Evolutionary conservation across 2,113 vertebrate genomes (phyloP), one percentile per base, ranked within the genome.

Genomic region (Morone chrysops): DNA sequence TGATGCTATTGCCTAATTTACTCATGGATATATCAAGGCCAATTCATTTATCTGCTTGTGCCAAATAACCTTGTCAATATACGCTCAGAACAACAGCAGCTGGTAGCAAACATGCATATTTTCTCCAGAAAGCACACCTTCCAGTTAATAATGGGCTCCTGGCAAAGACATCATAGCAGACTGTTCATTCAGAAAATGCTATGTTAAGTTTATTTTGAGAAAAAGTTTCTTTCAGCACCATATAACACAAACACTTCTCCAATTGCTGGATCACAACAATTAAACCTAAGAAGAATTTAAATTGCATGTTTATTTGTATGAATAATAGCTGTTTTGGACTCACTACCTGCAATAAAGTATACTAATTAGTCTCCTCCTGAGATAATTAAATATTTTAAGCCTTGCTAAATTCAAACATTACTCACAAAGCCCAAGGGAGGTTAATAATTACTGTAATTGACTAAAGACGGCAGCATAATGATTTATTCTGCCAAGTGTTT

Each of bases 361-460:
- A 50, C 78, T 89, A 91, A 93, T 93, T 91, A 87, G 88, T 82
- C 89, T 82, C 91, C 89, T 75, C 79, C 85, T 84, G 87, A 88
- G 91, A 87, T 92, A 91, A 94, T 93, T 43, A 84, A 91, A 91
- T 83, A 90, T 92, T 86, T 85, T 36, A 71, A 89, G 90, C 83
- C 66, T 65, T 85, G 73, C 59, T 84, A 83, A 83, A 83, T 92
- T 90, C 86, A 89, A 84, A 87, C 88, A 81, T 86, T 89, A 75
- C 85, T 87, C 88, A 84, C 43, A 43, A 75, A 79, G 79, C 87
- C 84, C 87, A 48, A 68, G 89, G 86, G 87, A 90, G 83, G 68
- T 51, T 90, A 73, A 91, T 90, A 93, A 92, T 92, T 92, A 92
- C 82, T 83, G 79, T 86, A 92, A 93, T 88, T 85, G 86, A 90